Conservation (phyloP, 1,140 invertebrate genomes). For the Phymastichus coffea region DNA sequence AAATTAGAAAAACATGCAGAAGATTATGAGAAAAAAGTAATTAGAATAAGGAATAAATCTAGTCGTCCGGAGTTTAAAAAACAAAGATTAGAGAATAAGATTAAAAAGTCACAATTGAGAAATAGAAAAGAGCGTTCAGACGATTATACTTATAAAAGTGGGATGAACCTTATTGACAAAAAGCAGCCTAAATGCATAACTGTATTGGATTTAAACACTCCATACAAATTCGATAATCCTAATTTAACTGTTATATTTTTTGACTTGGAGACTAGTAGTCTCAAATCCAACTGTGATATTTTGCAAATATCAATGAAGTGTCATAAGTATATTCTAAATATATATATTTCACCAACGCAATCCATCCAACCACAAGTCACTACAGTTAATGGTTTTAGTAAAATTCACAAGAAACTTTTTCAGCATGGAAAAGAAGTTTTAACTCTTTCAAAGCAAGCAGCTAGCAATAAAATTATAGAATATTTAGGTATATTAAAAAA, state of each 20-base stretch:
- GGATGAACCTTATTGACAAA: neutral
- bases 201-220: no score
- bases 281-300: no score
- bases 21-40: no score
- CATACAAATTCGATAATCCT: neutral
- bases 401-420: neutral
- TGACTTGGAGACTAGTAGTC: neutral
- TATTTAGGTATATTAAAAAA: neutral
- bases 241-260: neutral
- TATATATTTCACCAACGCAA: neutral
- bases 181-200: neutral
- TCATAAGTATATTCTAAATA: neutral
- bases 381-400: neutral
- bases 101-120: neutral
- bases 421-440: neutral
- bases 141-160: neutral
- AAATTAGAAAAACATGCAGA: constrained; percentile 2
- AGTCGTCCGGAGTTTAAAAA: neutral
- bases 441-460: neutral
- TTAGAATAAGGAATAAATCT: neutral
- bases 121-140: neutral
- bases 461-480: neutral
- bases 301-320: neutral
- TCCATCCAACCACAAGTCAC: neutral
- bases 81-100: neutral